Conservation (phyloP, 1,140 invertebrate species). For the Subanguina moxae region DNA sequence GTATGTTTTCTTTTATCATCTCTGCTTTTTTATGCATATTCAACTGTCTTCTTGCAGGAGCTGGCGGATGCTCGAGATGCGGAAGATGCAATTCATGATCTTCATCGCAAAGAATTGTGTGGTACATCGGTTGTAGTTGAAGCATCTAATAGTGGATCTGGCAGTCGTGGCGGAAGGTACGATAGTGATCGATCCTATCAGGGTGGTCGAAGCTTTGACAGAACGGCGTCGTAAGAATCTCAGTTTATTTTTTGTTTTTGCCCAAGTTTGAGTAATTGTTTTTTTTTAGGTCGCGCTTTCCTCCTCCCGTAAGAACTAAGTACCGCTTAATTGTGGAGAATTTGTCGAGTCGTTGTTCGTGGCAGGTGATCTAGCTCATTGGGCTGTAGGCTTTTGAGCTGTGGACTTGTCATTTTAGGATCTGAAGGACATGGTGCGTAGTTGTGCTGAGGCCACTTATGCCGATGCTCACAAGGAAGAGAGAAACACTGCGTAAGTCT, state of each 20-base stretch:
- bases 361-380: constrained; percentile 87
- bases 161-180: constrained; percentile 52
- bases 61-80: constrained; percentile 96
- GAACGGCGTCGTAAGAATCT: neutral
- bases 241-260: neutral
- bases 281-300: constrained; percentile 11
- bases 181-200: constrained; percentile 5
- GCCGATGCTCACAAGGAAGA: constrained; percentile 95
- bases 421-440: constrained; percentile 97
- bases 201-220: neutral
- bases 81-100: constrained; percentile 93
- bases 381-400: too few relatives aligned
- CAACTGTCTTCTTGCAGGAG: constrained; percentile 69
- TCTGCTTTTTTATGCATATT: neutral
- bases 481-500: constrained; percentile 85
- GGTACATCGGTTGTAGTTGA: constrained; percentile 71
- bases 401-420: constrained; percentile 68
- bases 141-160: constrained; percentile 51
- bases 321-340: constrained; percentile 94
- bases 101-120: constrained; percentile 89
- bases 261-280: neutral
- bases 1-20: neutral
- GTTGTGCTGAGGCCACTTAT: constrained; percentile 93
- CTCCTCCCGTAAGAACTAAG: constrained; percentile 69
- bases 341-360: constrained; percentile 90